Base-by-base conservation (phyloP, 2,113 vertebrate genomes). In the Bagarius yarrelli region DNA sequence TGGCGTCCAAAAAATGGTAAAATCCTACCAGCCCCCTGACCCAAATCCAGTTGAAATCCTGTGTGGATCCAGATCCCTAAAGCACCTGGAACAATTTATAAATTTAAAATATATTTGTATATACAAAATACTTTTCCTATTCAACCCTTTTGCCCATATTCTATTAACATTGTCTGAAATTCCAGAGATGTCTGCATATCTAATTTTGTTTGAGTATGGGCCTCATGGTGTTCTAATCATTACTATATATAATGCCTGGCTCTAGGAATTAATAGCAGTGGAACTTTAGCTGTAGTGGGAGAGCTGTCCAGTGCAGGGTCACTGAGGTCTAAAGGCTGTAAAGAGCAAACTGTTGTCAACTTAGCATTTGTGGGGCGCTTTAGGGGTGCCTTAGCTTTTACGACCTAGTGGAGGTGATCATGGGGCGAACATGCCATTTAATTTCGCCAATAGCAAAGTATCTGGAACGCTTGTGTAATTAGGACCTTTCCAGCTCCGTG, bases 401-500 rank as follows among this genome's bases (percentile, higher is more conserved):
- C 19, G 19, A 61, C 18, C 11, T 64, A 36, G 23, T 12, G 21
- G 23, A 72, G 63, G 32, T 60, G 19, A 30, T 74, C 27, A 53
- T 60, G 55, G 36, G 64, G 81, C 59, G 18, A 75, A 59, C 76
- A 80, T 61, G 12, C 73, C 73, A 53, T 78, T 76, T 70, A 47
- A 64, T 83, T 30, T 81, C 67, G 44, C 81, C 78, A 83, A 78
- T 64, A 67, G 67, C 52, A 77, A 53, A 74, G 23, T 40, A 74
- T 67, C 53, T 67, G 73, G 64, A 61, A 73, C 57, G 52, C 84
- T 71, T 34, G 57, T 66, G 57, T 70, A 60, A 71, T 78, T 82
- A 81, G 78, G 67, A 78, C 81, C 79, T 84, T 83, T 86, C 73
- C 57, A 81, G 34, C 78, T 84, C 84, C 47, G 81, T 44, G 52